Evolutionary conservation across 2,113 vertebrate genomes (phyloP).

Genomic region (Cercocebus atys): DNA sequence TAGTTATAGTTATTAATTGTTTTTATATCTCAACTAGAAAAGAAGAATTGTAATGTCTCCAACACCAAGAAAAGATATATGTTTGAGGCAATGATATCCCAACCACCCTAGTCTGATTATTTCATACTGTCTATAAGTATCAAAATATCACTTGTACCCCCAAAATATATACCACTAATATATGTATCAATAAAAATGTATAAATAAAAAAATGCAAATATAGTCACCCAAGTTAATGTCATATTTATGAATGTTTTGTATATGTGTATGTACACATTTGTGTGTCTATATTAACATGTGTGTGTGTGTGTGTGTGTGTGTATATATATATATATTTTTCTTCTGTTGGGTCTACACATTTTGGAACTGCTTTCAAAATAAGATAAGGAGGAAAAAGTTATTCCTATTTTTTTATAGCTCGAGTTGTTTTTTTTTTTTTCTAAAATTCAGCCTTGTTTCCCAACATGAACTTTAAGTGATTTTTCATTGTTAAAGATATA

Average conservation of each 20-base stretch:
- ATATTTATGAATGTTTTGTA: background rate
- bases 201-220: background rate
- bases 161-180: background rate
- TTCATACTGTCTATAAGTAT: background rate
- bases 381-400: background rate
- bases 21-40: background rate
- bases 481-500: background rate
- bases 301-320: too few species aligned
- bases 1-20: background rate
- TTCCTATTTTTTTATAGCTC: constrained; percentile 11
- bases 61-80: background rate
- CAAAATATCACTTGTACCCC: background rate
- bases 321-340: background rate
- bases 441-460: background rate
- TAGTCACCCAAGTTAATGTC: background rate
- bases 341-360: background rate
- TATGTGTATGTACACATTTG: background rate
- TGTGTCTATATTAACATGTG: background rate
- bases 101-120: background rate
- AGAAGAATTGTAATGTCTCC: background rate
- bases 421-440: background rate
- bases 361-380: background rate
- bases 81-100: background rate
- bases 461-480: background rate
- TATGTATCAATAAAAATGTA: background rate